Percentiles rank a stretch among this genome's conserved stretches.
These are phyloP conservation scores for Semibalanus balanoides DNA, from an alignment of 1,140 invertebrate genomes.

Conservation along the genomic window DNA sequence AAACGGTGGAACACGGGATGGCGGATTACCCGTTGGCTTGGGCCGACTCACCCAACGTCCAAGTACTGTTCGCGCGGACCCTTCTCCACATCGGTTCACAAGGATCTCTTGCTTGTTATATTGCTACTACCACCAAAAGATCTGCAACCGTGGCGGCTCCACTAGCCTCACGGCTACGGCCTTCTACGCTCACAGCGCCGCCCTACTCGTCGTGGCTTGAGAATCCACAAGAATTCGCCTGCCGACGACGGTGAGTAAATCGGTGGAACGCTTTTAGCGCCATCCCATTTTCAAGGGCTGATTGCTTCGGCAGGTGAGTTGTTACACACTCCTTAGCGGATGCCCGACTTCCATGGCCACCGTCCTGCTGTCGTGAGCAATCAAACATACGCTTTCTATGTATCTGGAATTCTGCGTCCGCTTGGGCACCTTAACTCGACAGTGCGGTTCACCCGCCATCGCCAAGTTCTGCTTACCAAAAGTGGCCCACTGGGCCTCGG, in stretches of 20 bases:
- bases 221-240: constrained; percentile 7
- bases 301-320: constrained; percentile 77
- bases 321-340: constrained; percentile 79
- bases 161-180: constrained; percentile 56
- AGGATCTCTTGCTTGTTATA: constrained; percentile 61
- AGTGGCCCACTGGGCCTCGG: constrained; percentile 40
- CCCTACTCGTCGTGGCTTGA: constrained; percentile 14
- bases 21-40: constrained; percentile 34
- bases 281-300: constrained; percentile 85
- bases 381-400: constrained; percentile 74
- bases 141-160: constrained; percentile 65
- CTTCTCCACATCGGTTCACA: constrained; percentile 76
- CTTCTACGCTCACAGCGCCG: constrained; percentile 42
- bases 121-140: constrained; percentile 79
- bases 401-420: constrained; percentile 52
- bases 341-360: constrained; percentile 81
- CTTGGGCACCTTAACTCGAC: constrained; percentile 39
- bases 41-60: constrained; percentile 75
- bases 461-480: constrained; percentile 49
- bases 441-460: constrained; percentile 32
- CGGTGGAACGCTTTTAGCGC: constrained; percentile 50
- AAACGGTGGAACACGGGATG: not conserved
- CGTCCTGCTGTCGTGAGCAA: constrained; percentile 72
- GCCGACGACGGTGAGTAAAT: constrained; percentile 13
- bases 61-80: constrained; percentile 76